Base-by-base conservation (phyloP, 2,113 vertebrate species). In the Scatophagus argus region DNA sequence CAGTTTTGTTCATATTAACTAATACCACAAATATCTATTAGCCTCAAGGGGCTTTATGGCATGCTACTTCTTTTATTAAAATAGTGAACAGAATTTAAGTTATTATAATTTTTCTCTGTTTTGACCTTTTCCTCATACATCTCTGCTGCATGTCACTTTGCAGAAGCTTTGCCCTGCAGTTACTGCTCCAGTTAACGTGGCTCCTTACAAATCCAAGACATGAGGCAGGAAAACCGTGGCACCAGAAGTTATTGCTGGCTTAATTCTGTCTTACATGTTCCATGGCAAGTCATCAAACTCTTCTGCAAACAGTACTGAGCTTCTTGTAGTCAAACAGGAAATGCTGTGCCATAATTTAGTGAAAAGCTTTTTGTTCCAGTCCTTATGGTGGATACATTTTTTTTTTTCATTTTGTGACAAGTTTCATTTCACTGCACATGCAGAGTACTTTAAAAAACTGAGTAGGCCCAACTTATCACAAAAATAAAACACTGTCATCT, bases 261-360 rank as follows among this genome's bases (percentile, higher is more conserved):
- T 80, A 72, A 67, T 39, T 59, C 76, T 77, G 72, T 43, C 67
- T 46, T 46, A 82, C 79, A 82, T 77, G 73, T 64, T 85, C 43
- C 63, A 56, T 78, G 68, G 76, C 80, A 79, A 51, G 29, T 55
- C 51, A 62, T 87, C 81, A 80, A 87, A 64, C 58, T 65, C 29
- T 72, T 38, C 74, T 78, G 59, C 60, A 61, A 66, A 77, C 63
- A 27, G 62, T 19, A 5, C 38, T 64, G 68, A 77, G 74, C 64
- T 60, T 14, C 36, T 47, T 38, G 29, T 59, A 29, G 6, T 51
- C 65, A 25, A 39, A 67, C 17, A 13, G 25, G n/a, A 14, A 47
- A 67, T 31, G 12, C 14, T 55, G 75, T 14, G 27, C 43, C n/a
- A n/a, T 6, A 64, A 32, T 43, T 29, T 32, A 38, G 5, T 70